Base-by-base conservation (phyloP, 2,113 vertebrate genomes). In the Pangasianodon gigas region DNA sequence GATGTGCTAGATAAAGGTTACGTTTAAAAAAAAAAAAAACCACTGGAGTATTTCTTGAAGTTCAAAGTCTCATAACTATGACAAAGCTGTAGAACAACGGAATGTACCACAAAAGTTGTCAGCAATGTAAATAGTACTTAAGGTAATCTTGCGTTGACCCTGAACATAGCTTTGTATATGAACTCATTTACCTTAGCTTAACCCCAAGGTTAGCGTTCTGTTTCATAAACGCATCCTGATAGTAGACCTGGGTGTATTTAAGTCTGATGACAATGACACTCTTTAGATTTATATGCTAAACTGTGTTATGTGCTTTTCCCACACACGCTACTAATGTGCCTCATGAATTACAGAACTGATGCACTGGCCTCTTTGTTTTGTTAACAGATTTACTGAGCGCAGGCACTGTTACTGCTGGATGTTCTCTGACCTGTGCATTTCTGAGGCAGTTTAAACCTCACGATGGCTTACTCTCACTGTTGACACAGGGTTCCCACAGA, bases 401-500 rank as follows among this genome's bases (percentile, higher is more conserved):
- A 48, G 65, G 24, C 46, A 37, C 86, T 84, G 89, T 60, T 90
- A 62, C 52, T 83, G 21, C 18, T 86, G 67, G 85, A 84, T 84
- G 80, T 52, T 80, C 84, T 62, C 62, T 91, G 52, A 79, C 58
- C 80, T 52, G 29, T 86, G 75, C 26, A 48, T 77, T 85, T 85
- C 71, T 41, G n/a, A 89, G 67, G 71, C 75, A 80, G 58, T 81
- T 86, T 74, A 89, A 65, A 79, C 86, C 75, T 91, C 48, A 84
- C 60, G 46, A 24, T 58, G 41, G 14, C 65, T 80, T 52, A 44
- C 4, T 80, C 60, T 44, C 19, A 60, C 48, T 88, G 65, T 74
- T 88, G 80, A 89, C 88, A 87, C 69, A 79, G 80, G 44, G 46
- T 85, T 89, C 51, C 86, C 67, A 89, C 71, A 85, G 24, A 74